Evolutionary conservation across 2,797 vertebrate genomes (phyloP).

Genomic region (Acipenser oxyrinchus): DNA sequence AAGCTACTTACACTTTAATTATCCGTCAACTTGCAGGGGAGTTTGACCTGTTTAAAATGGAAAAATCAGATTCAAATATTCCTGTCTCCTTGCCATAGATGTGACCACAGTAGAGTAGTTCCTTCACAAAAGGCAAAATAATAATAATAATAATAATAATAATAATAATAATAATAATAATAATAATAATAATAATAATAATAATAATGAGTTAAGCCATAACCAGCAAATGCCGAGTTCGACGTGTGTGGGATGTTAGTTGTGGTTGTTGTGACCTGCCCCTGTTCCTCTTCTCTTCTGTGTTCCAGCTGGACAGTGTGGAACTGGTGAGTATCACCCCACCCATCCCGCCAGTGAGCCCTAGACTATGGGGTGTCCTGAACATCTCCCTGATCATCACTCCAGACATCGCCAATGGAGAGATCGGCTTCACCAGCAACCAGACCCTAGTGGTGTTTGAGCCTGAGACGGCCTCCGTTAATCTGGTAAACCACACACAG

Average conservation of each 20-base stretch:
- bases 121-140: too few relatives aligned
- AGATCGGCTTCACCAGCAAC: conserved; percentile 87
- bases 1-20: too few relatives aligned
- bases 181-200: too few relatives aligned
- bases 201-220: too few relatives aligned
- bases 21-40: too few relatives aligned
- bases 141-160: too few relatives aligned
- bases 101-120: too few relatives aligned
- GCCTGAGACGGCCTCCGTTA: conserved; percentile 68
- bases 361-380: conserved; percentile 66
- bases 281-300: conserved; percentile 15
- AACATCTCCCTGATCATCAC: conserved; percentile 82
- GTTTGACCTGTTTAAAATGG: too few relatives aligned
- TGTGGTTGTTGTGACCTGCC: background rate
- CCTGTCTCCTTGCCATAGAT: too few relatives aligned
- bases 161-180: too few relatives aligned
- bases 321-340: conserved; percentile 69
- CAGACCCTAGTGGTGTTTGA: conserved; percentile 74
- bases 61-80: too few relatives aligned
- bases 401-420: conserved; percentile 90
- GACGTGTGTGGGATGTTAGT: background rate
- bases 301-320: conserved; percentile 68
- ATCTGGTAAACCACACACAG: conserved; percentile 55
- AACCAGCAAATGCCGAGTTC: too few relatives aligned
- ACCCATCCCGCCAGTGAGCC: conserved; percentile 71